Base-by-base conservation (phyloP, 1,140 invertebrate genomes). In the Globodera rostochiensis region DNA sequence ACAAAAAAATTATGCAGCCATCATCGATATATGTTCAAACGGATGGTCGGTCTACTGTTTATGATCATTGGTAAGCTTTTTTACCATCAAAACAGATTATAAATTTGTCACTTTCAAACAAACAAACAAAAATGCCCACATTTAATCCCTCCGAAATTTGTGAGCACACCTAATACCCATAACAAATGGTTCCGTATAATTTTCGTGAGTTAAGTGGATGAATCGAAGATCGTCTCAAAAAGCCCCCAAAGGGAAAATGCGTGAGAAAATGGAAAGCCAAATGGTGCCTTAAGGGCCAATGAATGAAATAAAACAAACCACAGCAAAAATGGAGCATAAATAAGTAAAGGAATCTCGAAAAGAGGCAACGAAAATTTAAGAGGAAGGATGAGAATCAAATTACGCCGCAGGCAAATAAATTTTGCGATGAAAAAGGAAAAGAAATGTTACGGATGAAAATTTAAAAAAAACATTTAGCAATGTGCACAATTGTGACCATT, bases 1-100 rank as follows among this genome's bases (percentile, higher is more conserved):
- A 36, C 36, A 36, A 36, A 36, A 36, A 36, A 36, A 36, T 36
- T 36, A 36, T 64, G 46, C 66, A 80, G 45, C 15, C 69, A 84
- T 45, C 87, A 88, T 73, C 80, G 87, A 25, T 88, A 84, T 75
- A 86, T 88, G 79, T 88, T 80, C 84, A 88, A 88, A 66, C 77
- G 87, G 74, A 49, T 88, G 5, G 82, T 83, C 21, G 86, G 82
- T 6, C 64, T 81, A 53, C 74, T 88, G 6, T 86, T 85, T 70
- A 49, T 87, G n/a, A 70, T 88, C 67, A 84, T 82, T 69, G 87
- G 87, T 88, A 36, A 77, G 83, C 36, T 36, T 36, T 25, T 36
- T 36, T 36, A 36, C 36, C 36, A 36, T 36, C 36, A 36, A 36
- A 36, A 36, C 3, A 36, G 36, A 25, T 25, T 25, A 25, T 25